phyloP scores from a whole-genome alignment of 2,888 invertebrate species.

The Agrotis clavis region DNA sequence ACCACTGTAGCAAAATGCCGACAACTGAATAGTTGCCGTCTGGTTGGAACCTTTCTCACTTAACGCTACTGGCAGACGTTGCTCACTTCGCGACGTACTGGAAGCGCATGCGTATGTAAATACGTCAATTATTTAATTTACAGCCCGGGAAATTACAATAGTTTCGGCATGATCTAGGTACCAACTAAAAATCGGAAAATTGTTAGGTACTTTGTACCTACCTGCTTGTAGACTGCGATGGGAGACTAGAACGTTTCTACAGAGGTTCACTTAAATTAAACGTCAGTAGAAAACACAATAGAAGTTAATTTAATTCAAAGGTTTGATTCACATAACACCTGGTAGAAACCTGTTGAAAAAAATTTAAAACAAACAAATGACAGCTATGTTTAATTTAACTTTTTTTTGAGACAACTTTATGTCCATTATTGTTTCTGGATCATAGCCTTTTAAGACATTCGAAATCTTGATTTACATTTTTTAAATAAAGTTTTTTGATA shows the following conservation, averaged over 20 bases:
- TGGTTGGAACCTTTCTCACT: slow-evolving; percentile 46
- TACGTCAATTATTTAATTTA: slow-evolving; percentile 81
- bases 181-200: not conserved
- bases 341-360: not conserved
- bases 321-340: not conserved
- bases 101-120: slow-evolving; percentile 82
- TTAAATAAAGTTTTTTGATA: no score
- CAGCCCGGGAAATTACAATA: slow-evolving; percentile 74
- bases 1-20: slow-evolving; percentile 63
- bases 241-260: not conserved
- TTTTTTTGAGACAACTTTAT: not conserved
- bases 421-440: not conserved
- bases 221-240: not conserved
- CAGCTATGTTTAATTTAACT: not conserved
- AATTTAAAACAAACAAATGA: not conserved
- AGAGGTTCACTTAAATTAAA: not conserved
- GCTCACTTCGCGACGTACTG: slow-evolving; percentile 79
- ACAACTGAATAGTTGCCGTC: slow-evolving; percentile 60
- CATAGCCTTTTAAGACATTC: slow-evolving; percentile 25
- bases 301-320: not conserved
- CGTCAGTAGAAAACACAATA: not conserved
- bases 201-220: not conserved
- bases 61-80: slow-evolving; percentile 55
- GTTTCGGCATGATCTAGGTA: slow-evolving; percentile 2
- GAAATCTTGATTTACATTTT: not conserved